Base-by-base conservation (phyloP, 2,888 invertebrate genomes). In the Escarpia spicata region DNA sequence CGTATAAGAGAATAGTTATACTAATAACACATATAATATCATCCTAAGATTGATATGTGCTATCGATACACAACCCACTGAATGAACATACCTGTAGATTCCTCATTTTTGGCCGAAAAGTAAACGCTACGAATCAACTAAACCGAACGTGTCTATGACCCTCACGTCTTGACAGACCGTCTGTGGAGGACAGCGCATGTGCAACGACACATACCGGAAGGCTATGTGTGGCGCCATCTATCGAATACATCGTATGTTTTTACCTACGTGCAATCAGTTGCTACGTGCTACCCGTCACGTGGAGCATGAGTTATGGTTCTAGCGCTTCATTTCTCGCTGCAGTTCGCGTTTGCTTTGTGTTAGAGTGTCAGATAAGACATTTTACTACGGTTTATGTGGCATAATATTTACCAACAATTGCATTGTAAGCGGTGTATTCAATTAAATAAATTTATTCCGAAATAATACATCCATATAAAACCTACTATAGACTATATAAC, bases 111-210 rank as follows among this genome's bases (percentile, higher is more conserved):
- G n/a, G 75, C 26, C n/a, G 26, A 75, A 4, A 75, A 19, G 3
- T 75, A 75, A 60, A n/a, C 75, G 26, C 75, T 75, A 75, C 75
- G 26, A 19, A n/a, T 26, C 75, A n/a, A 75, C 60, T 2, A 60
- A 52, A 60, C n/a, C 75, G 26, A 75, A 75, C 75, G 26, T 75
- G 75, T 26, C 26, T 75, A 75, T 75, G 75, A 75, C 75, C 75
- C 75, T 75, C 75, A 75, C 75, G 75, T 75, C 75, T 75, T n/a
- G 75, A 75, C 75, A 75, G 75, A 75, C 75, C 75, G n/a, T 75
- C 26, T 75, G 75, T 75, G 75, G 75, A 52, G 26, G 75, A 75
- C 75, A 75, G 75, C 75, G 75, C 75, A 75, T 75, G 75, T 75
- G 75, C 75, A 75, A 26, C 19, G 19, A 75, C 75, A 75, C 19